Base-by-base conservation (phyloP, 2,888 invertebrate genomes). In the Cataglyphis altisquamis region DNA sequence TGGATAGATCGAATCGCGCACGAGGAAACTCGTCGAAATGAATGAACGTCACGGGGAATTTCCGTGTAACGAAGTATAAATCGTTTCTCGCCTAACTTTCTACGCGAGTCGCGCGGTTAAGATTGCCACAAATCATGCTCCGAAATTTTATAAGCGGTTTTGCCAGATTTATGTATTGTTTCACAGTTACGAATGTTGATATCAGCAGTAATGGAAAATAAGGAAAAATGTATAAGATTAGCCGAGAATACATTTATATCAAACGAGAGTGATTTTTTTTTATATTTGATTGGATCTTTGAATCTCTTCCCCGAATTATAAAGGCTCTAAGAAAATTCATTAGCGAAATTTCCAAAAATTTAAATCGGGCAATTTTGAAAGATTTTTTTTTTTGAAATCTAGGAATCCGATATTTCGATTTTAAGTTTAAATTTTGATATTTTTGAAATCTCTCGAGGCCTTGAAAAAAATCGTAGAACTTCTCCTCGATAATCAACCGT, bases 41-140 rank as follows among this genome's bases (percentile, higher is more conserved):
- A 74, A 67, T 52, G 57, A 64, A 75, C 70, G 83, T 63, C 45
- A 67, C 67, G 55, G 10, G 41, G 84, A 83, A 81, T 84, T 87
- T 83, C 74, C 80, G 82, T 62, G 48, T 64, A 72, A 68, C 70
- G 18, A 62, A 77, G 81, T 86, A 84, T 85, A 85, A 85, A 88
- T 84, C 85, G 72, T 80, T 48, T 10, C 41, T 39, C 39, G 15
- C 39, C n/a, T 55, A 75, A 85, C 82, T 89, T 85, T 87, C 89
- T 84, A 82, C 2, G n/a, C 63, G 66, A 68, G 66, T 64, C 62
- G 73, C 62, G 73, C 77, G 3, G 62, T 75, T 67, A 70, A 84
- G 83, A 74, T 45, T 62, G 78, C 66, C 80, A 83, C 85, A 84
- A 88, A 87, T 88, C 89, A 86, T 83, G 36, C 57, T 41, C 60